phyloP scores from a whole-genome alignment of 2,888 invertebrate genomes.

The Lasius fuliginosus region DNA sequence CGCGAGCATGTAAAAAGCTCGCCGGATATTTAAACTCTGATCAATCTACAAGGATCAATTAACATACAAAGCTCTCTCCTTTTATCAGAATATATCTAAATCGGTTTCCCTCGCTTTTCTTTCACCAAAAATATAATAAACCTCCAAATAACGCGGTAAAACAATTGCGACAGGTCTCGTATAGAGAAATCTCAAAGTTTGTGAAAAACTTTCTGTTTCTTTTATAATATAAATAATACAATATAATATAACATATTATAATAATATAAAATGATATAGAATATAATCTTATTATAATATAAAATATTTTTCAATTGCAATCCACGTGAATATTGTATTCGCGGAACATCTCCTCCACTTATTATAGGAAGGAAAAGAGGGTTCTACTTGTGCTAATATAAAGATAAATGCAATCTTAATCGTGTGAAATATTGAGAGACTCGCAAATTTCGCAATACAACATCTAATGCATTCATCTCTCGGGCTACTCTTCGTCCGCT shows the following conservation, averaged over 20 bases:
- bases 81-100: neutral
- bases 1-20: neutral
- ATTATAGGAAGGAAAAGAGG: neutral
- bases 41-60: neutral
- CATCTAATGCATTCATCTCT: neutral
- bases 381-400: neutral
- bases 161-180: no score
- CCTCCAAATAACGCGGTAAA: no score
- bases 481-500: neutral
- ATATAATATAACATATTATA: no score
- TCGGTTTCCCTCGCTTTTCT: neutral
- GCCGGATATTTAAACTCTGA: neutral
- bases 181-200: no score
- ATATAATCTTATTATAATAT: no score
- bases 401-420: neutral
- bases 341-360: neutral
- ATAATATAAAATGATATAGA: no score
- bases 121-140: neutral
- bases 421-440: neutral
- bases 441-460: neutral
- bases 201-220: neutral
- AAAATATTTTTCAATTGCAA: no score
- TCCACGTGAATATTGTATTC: no score
- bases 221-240: neutral
- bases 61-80: neutral